Base-by-base conservation (phyloP, 2,888 invertebrate species). In the Pollenia griseotomentosa region DNA sequence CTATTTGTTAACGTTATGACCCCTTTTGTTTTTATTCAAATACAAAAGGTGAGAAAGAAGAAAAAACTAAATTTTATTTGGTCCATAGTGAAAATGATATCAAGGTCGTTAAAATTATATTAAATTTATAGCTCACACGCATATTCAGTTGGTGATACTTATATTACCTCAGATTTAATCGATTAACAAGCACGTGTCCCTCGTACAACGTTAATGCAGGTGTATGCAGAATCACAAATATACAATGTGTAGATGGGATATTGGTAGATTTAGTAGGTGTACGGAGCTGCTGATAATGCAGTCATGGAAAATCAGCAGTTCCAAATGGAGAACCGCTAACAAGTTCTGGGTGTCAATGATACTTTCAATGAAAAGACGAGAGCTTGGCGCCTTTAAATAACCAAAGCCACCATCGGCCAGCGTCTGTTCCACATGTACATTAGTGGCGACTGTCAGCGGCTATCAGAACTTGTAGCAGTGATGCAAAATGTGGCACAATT, bases 81-180 rank as follows among this genome's bases (percentile, higher is more conserved):
- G 73, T 77, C 66, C 81, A 81, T 77, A 55, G 77, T 87, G 78
- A 78, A 87, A 87, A 87, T 87, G 81, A 78, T 84, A 84, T 78
- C 87, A 87, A 87, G 87, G 87, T 66, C 81, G 66, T 74, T 73
- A 12, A 74, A 68, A 79, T 74, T 42, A n/a, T n/a, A n/a, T n/a
- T n/a, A n/a, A 84, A 84, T 79, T 42, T 63, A 65, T 74, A 40
- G 48, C 19, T 48, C 23, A 80, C 42, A 61, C 12, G 16, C n/a
- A 44, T 61, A 33, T 63, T 79, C 44, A 53, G 61, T 16, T 33
- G 63, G 61, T 42, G 53, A 53, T 42, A 51, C 11, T 2, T 6
- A 68, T 61, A 61, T 79, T 61, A 70, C 57, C 12, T 33, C 33
- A 10, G 48, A 59, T 57, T 59, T 46, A 7, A 16, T 63, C 6